A percentile compares a stretch with the other conserved stretches of the same genome.
Evolutionary conservation across 2,113 vertebrate genomes (phyloP).

Genomic region (Piaya cayana): DNA sequence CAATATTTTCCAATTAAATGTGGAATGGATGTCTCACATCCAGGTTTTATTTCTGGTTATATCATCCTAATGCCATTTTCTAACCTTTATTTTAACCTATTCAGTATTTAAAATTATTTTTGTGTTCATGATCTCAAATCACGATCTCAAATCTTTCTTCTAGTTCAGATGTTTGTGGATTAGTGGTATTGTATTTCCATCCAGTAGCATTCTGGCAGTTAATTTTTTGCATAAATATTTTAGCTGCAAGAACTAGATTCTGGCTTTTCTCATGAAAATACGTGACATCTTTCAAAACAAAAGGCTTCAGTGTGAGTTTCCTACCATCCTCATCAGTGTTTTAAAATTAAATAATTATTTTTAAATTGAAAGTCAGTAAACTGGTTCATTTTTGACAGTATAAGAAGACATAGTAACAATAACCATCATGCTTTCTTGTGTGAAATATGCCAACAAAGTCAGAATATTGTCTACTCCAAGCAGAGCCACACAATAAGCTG

Average conservation of each 20-base stretch:
- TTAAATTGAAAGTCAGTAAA: not conserved
- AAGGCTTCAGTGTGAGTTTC: not conserved
- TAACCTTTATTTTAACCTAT: not conserved
- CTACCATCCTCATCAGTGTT: not conserved
- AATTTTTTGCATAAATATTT: not conserved
- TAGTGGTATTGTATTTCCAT: not conserved
- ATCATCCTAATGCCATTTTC: not conserved
- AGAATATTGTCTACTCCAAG: not conserved
- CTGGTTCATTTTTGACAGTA: not conserved
- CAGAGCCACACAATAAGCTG: not conserved
- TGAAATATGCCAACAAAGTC: not conserved
- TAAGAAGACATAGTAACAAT: not conserved
- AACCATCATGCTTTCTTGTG: not conserved
- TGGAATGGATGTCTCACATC: not conserved
- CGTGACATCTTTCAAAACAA: not conserved
- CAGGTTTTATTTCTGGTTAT: not conserved
- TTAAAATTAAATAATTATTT: not conserved
- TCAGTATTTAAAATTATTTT: not conserved
- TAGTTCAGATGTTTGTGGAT: not conserved
- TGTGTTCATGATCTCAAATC: not conserved
- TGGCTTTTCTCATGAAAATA: not conserved
- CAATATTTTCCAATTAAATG: not conserved
- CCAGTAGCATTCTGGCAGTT: not conserved
- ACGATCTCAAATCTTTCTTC: not conserved
- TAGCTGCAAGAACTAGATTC: not conserved